These are phyloP conservation scores for Brenthis daphne DNA, from an alignment of 2,888 invertebrate genomes.

Conservation along the genomic window DNA sequence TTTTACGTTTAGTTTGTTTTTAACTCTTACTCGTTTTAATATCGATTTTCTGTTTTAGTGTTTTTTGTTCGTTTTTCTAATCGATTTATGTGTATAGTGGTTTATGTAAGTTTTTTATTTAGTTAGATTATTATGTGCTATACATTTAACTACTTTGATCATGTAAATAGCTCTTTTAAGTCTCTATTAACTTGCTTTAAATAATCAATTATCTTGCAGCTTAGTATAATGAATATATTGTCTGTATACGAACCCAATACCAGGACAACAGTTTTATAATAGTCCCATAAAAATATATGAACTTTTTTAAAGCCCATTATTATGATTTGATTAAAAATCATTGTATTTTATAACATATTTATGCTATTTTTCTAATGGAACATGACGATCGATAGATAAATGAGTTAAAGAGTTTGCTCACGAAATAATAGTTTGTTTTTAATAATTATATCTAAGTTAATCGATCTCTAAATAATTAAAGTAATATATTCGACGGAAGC, in stretches of 20 bases:
- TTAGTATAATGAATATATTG: background rate
- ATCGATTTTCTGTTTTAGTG: slow-evolving; percentile 25
- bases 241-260: background rate
- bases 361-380: too few relatives aligned
- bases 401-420: slow-evolving; percentile 7
- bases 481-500: slow-evolving; percentile 9
- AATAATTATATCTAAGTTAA: slow-evolving; percentile 18
- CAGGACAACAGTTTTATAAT: background rate
- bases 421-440: slow-evolving; percentile 7
- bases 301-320: too few relatives aligned
- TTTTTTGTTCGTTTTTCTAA: slow-evolving; percentile 14
- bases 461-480: slow-evolving; percentile 19
- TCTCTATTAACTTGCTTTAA: slow-evolving; percentile 8
- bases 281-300: background rate
- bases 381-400: slow-evolving; percentile 1
- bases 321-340: too few relatives aligned
- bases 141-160: background rate
- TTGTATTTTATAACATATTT: too few relatives aligned
- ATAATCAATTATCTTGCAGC: slow-evolving; percentile 5
- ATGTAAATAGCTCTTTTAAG: slow-evolving; percentile 9
- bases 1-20: slow-evolving; percentile 47
- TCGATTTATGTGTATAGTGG: slow-evolving; percentile 3
- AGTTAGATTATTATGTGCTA: too few relatives aligned
- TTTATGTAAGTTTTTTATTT: slow-evolving; percentile 1
- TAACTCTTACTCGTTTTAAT: slow-evolving; percentile 33